Evolutionary conservation across 2,113 vertebrate species (phyloP).

Genomic region (Todiramphus chloris): DNA sequence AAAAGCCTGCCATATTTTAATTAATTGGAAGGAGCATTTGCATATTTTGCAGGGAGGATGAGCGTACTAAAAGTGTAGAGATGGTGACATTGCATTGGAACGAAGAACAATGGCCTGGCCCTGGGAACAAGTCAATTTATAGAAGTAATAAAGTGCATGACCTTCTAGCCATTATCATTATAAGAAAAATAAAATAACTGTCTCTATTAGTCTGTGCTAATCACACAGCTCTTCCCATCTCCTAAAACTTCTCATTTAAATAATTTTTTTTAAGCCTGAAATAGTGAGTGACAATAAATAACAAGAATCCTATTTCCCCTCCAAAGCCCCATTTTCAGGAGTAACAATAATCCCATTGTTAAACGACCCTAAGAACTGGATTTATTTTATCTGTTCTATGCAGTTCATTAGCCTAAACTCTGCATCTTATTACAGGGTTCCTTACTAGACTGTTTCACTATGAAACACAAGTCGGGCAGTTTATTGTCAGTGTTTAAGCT

Average conservation of each 20-base stretch:
- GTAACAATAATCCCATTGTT: constrained; percentile 63
- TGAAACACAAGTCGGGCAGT: not conserved
- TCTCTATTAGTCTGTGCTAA: not conserved
- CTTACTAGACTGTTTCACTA: constrained; percentile 26
- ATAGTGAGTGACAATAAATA: constrained; percentile 45
- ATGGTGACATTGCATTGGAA: not conserved
- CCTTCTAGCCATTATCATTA: not conserved
- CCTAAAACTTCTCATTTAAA: not conserved
- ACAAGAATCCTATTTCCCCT: constrained; percentile 26
- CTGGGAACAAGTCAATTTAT: not conserved
- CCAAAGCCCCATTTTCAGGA: constrained; percentile 29
- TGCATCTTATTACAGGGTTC: constrained; percentile 60
- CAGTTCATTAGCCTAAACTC: constrained; percentile 68
- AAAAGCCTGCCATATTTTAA: not conserved
- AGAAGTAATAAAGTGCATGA: not conserved
- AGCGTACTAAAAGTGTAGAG: not conserved
- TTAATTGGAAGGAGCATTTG: not conserved
- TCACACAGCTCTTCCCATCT: not conserved
- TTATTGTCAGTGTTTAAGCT: not conserved
- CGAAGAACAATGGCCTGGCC: not conserved
- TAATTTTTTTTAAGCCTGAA: not conserved
- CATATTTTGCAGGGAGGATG: rapidly evolving
- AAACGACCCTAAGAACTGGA: constrained; percentile 57
- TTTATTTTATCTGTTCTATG: constrained; percentile 56
- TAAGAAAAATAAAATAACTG: constrained; percentile 15